Percentiles rank a stretch among this genome's conserved stretches.
Conservation (phyloP, 2,797 vertebrate species). For the Clamator glandarius region DNA sequence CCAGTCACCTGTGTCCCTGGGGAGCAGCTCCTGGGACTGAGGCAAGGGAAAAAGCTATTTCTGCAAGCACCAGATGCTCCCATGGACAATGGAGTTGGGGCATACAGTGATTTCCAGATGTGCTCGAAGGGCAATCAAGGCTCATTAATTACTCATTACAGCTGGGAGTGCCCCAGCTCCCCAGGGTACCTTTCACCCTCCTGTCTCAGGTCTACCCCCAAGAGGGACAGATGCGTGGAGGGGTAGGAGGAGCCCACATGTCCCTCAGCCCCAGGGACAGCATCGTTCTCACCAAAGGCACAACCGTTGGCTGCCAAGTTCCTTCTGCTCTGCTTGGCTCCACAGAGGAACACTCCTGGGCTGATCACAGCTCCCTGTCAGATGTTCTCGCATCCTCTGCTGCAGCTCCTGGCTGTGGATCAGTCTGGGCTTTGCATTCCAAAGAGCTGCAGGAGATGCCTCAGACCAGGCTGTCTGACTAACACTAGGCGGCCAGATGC, state of each 20-base stretch:
- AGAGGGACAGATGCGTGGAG: fast-evolving
- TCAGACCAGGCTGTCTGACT: not conserved
- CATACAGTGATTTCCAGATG: not conserved
- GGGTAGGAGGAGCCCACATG: fast-evolving
- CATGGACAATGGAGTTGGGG: fast-evolving
- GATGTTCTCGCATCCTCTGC: not conserved
- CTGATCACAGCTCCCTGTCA: not conserved
- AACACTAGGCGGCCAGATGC: fast-evolving
- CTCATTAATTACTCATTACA: not conserved
- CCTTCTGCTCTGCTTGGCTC: not conserved
- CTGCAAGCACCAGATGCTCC: not conserved
- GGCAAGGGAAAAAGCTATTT: not conserved
- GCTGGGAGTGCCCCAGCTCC: not conserved
- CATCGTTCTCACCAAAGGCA: not conserved
- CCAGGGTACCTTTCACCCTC: not conserved
- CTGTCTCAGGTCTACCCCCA: not conserved
- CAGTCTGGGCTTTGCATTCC: too few species aligned
- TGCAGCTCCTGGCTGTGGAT: not conserved
- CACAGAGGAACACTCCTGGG: not conserved
- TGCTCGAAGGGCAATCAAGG: not conserved
- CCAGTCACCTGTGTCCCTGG: not conserved
- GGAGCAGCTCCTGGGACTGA: not conserved
- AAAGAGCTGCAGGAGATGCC: too few species aligned
- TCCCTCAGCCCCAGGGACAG: not conserved
- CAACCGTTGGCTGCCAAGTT: not conserved